Evolutionary conservation across 2,113 vertebrate genomes (phyloP), one percentile per base, ranked within the genome.

Genomic region (Amblyornis subalaris): DNA sequence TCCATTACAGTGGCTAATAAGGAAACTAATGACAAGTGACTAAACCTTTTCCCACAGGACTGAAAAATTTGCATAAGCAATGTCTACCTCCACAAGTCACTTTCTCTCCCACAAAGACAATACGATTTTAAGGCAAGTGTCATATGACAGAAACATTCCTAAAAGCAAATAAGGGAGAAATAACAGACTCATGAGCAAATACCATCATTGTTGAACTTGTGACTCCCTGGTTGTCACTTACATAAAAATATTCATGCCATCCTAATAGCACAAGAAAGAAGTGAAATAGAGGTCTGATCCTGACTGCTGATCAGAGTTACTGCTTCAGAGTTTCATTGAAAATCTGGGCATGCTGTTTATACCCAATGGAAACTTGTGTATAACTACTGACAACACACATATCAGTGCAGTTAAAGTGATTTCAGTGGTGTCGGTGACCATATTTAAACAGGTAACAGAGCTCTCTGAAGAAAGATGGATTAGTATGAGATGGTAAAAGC

Each of bases 41-140:
- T 88, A 60, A 94, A 83, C 16, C 36, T 77, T 74, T 54, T 79
- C 89, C 81, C 85, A 72, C 0, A 22, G 72, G 85, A 64, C 44
- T 21, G 92, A 71, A 48, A 20, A 69, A 93, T 97, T 74, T 95
- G 35, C 74, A 82, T 89, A 44, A 86, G 62, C 65, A 84, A 47
- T 53, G 35, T 28, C 58, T 50, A 50, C 55, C 21, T 95, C 76
- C 47, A 82, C 69, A 73, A 93, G 45, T 28, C 47, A 70, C 79
- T 67, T 90, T 87, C 19, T 65, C 62, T 91, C 66, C 47, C 51
- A 69, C 42, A 89, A 78, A 55, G 70, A 72, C 31, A 75, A 62
- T 36, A 77, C 31, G 51, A 74, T 79, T 72, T 57, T 13, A 70
- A 78, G 53, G 61, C 80, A 79, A 71, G 91, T 80, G 73, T 85